Conservation (phyloP, 2,113 vertebrate species). For the Philantomba maxwellii region DNA sequence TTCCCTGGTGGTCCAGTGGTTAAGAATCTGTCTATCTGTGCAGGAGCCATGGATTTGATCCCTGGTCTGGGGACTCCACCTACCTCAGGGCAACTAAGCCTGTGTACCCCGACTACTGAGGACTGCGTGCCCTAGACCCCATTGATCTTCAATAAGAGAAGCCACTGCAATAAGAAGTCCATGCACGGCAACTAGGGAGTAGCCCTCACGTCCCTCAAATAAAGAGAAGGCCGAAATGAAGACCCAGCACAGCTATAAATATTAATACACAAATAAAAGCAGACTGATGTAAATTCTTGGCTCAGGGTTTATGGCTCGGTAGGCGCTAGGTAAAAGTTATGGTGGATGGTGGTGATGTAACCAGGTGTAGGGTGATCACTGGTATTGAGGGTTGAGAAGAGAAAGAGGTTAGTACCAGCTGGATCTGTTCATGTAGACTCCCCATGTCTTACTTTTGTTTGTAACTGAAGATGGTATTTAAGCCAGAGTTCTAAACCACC, state of each 20-base stretch:
- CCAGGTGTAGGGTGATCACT: background rate
- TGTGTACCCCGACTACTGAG: background rate
- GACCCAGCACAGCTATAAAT: background rate
- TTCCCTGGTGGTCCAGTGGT: background rate
- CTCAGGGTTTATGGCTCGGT: background rate
- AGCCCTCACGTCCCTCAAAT: background rate
- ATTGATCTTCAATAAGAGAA: background rate
- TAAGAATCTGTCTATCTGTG: background rate
- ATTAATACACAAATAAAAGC: background rate
- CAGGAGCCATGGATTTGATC: background rate
- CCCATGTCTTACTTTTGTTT: background rate
- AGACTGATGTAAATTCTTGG: background rate
- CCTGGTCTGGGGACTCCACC: background rate
- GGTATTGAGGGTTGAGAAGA: background rate
- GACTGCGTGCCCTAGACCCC: background rate
- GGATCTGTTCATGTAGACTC: background rate
- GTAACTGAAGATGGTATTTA: background rate
- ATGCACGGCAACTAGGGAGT: background rate
- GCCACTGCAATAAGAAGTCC: background rate
- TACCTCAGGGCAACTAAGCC: background rate
- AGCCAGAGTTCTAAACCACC: background rate
- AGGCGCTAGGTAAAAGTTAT: background rate
- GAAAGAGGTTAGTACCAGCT: background rate
- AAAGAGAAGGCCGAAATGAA: background rate
- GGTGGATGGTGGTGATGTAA: too few species aligned